phyloP scores from a whole-genome alignment of 2,113 vertebrate species.

The Pteruthius melanotis region DNA sequence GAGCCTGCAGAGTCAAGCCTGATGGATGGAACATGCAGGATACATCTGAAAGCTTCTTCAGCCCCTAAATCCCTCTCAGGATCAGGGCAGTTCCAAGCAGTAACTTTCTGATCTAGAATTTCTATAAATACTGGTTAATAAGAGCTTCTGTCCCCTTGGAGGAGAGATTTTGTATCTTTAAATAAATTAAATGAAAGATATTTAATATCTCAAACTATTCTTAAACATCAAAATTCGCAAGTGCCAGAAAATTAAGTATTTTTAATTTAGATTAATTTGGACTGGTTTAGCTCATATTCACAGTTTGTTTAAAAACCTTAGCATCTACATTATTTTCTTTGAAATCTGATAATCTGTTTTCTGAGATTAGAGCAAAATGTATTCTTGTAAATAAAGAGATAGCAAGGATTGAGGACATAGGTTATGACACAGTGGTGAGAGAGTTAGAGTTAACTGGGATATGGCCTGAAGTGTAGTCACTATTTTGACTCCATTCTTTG shows the following conservation, averaged over 20 bases:
- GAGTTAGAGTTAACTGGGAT: not conserved
- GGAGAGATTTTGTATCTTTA: not conserved
- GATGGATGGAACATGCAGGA: not conserved
- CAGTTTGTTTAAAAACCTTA: not conserved
- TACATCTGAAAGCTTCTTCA: not conserved
- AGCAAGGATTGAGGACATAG: not conserved
- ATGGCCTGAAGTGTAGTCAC: not conserved
- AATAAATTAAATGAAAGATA: conserved; percentile 1
- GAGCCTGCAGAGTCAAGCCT: not conserved
- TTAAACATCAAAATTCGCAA: not conserved
- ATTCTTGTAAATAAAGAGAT: not conserved
- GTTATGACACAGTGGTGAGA: not conserved
- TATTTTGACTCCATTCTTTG: not conserved
- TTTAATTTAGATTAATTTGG: not conserved
- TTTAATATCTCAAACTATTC: not conserved
- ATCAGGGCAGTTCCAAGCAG: not conserved
- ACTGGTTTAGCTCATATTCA: not conserved
- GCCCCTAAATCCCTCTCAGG: not conserved
- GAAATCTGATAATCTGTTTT: not conserved
- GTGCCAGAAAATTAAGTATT: not conserved
- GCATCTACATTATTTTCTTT: not conserved
- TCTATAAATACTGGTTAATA: not conserved
- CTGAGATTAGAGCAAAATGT: not conserved
- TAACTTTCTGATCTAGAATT: not conserved
- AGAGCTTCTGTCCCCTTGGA: not conserved